Evolutionary conservation across 2,113 vertebrate species (phyloP), one percentile per base, ranked within the genome.

Genomic region (Callorhinus ursinus): DNA sequence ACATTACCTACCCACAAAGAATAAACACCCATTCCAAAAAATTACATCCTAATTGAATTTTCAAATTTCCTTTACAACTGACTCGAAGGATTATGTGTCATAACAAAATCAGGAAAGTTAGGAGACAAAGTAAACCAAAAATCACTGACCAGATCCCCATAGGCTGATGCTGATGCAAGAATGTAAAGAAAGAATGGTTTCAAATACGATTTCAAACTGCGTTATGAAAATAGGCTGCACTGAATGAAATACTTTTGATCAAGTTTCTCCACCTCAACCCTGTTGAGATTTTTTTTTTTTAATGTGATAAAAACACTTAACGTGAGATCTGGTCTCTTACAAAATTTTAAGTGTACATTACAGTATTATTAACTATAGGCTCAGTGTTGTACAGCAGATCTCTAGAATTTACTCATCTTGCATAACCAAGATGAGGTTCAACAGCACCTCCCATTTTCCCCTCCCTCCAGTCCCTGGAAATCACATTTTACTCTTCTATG

Each of bases 1-100:
- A 1, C 19, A 31, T 42, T 65, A 33, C 15, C 0, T 80, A n/a
- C 0, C 11, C 5, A 49, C 19, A 71, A 28, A 46, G 93, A 24
- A 5, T 65, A 71, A 80, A 59, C 16, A 31, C 3, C 4, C 14
- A 36, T 89, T 90, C 1, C 11, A 36, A 81, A 88, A 82, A 16
- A 1, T 72, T 8, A 90, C 7, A 8, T 72, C 10, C 85, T 83
- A 26, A 81, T 69, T 69, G 81, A 28, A 72, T 85, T 88, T 21
- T 90, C 39, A 86, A 81, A 4, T 46, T 82, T 61, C 1, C 31
- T 74, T 92, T n/a, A 81, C 1, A 90, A 7, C n/a, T 61, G 28
- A 31, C 2, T 57, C 8, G 14, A 36, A 5, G 0, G 5, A 67
- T 11, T 74, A 18, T 3, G 8, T 49, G n/a, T 16, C 9, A 57